phyloP scores from a whole-genome alignment of 2,113 vertebrate species.

The Rhadina sibilatrix region DNA sequence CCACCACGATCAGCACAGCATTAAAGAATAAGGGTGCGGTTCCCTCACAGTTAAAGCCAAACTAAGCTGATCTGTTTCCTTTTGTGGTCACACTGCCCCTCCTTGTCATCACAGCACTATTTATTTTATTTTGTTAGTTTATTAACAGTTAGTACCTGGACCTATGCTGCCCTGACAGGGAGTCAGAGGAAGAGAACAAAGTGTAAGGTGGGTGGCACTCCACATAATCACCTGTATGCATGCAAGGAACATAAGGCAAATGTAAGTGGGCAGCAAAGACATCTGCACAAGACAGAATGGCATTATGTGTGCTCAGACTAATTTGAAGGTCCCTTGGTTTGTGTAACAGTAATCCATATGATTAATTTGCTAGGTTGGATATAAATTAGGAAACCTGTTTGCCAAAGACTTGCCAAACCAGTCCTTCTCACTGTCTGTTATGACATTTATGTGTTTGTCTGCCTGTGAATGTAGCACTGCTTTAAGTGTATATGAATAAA shows the following conservation, averaged over 20 bases:
- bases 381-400: conserved; percentile 42
- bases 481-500: not conserved
- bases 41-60: not conserved
- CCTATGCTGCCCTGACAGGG: not conserved
- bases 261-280: not conserved
- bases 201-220: not conserved
- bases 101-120: not conserved
- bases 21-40: conserved; percentile 25
- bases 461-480: not conserved
- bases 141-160: not conserved
- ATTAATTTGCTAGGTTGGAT: conserved; percentile 1
- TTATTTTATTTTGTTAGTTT: conserved; percentile 6
- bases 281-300: not conserved
- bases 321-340: not conserved
- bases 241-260: not conserved
- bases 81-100: not conserved
- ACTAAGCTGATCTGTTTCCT: conserved; percentile 28
- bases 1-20: not conserved
- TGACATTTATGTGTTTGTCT: not conserved
- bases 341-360: not conserved
- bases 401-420: conserved; percentile 25
- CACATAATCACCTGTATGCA: fast-evolving
- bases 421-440: conserved; percentile 14
- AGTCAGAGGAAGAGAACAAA: not conserved
- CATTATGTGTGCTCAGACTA: not conserved